These are phyloP conservation scores for Platycercus adscitus DNA, from an alignment of 2,113 vertebrate genomes.

Conservation along the genomic window DNA sequence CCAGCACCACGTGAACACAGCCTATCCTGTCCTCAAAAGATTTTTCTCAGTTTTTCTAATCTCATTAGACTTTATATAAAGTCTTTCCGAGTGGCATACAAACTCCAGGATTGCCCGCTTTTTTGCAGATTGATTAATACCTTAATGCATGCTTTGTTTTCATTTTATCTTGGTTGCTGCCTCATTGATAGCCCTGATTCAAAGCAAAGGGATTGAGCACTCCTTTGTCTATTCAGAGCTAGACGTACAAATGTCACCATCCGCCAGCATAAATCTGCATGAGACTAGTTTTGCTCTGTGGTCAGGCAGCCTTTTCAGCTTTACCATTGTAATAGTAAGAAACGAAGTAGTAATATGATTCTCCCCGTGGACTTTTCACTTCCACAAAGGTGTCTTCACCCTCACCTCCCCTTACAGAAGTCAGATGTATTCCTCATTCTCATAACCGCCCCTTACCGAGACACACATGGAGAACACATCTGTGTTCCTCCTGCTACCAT, in stretches of 20 bases:
- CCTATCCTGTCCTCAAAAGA: not conserved
- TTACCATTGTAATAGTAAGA: not conserved
- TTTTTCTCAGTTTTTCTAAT: not conserved
- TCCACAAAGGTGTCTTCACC: not conserved
- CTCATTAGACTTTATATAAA: too few species aligned
- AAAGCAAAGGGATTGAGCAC: not conserved
- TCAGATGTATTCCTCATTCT: not conserved
- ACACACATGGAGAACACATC: accelerated
- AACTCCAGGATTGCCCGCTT: not conserved
- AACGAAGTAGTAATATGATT: accelerated
- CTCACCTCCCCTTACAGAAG: not conserved
- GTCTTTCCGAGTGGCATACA: not conserved
- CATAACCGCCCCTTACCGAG: accelerated
- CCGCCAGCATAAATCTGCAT: too few species aligned
- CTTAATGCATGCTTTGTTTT: not conserved
- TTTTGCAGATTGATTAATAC: not conserved
- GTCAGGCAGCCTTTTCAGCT: not conserved
- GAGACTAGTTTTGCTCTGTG: not conserved
- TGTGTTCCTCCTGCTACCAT: not conserved
- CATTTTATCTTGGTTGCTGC: not conserved
- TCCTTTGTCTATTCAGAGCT: not conserved
- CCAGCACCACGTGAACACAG: not conserved
- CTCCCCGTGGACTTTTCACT: not conserved
- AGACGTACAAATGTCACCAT: not conserved
- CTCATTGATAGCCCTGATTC: not conserved